A percentile compares a stretch with the other conserved stretches of the same genome.
phyloP scores from a whole-genome alignment of 2,888 invertebrate genomes.

The Campoletis raptor region DNA sequence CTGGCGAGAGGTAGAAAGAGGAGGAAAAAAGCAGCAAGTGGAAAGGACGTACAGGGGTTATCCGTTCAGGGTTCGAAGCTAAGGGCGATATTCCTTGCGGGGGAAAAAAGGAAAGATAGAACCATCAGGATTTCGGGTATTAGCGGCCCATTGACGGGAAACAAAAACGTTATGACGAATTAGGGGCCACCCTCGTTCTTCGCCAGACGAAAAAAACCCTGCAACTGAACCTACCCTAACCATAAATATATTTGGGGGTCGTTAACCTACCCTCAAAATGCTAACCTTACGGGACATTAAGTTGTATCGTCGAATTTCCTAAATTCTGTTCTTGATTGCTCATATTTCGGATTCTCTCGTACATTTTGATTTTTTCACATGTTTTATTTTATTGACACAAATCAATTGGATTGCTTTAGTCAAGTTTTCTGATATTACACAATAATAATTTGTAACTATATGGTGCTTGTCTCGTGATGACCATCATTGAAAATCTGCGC shows the following conservation, averaged over 20 bases:
- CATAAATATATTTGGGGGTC: conserved; percentile 78
- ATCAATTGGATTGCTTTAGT: background rate
- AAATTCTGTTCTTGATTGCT: conserved; percentile 6
- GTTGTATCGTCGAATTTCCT: conserved; percentile 57
- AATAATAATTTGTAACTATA: background rate
- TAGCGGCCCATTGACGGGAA: conserved; percentile 74
- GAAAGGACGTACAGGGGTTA: conserved; percentile 53
- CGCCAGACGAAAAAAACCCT: conserved; percentile 72
- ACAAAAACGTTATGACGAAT: conserved; percentile 81
- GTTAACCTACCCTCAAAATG: conserved; percentile 74
- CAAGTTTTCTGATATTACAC: background rate
- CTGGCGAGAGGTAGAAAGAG: conserved; percentile 35
- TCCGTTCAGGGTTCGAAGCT: conserved; percentile 36
- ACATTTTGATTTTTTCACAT: background rate
- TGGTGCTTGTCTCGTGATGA: no score
- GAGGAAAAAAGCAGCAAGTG: conserved; percentile 22
- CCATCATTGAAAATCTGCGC: no score
- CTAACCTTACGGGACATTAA: conserved; percentile 68
- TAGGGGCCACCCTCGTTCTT: conserved; percentile 77
- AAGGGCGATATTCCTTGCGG: conserved; percentile 55
- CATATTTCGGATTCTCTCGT: background rate
- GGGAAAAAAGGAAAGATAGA: conserved; percentile 43
- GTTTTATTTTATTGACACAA: background rate
- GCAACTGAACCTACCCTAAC: conserved; percentile 79
- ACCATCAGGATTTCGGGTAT: conserved; percentile 73